Evolutionary conservation across 2,888 invertebrate genomes (phyloP).

Genomic region (Crocallis elinguaria): DNA sequence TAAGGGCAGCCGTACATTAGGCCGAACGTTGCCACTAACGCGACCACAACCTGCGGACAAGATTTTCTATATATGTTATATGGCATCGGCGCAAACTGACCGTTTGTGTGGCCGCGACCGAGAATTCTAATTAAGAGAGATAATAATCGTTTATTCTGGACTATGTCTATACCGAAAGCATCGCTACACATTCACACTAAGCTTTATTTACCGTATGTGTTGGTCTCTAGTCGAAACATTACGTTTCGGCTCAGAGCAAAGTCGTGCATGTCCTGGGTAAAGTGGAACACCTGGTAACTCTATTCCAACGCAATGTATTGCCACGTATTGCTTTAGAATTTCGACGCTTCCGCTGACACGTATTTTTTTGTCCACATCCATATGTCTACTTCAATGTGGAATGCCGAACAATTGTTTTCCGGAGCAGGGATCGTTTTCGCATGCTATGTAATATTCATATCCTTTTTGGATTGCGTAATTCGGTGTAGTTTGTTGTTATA

Average conservation of each 20-base stretch:
- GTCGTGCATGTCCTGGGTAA: background rate
- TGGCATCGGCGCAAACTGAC: too few species aligned
- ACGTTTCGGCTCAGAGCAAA: background rate
- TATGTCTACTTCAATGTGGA: constrained; percentile 44
- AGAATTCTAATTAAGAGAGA: too few species aligned
- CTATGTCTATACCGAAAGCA: too few species aligned
- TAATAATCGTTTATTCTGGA: too few species aligned
- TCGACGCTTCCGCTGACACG: constrained; percentile 35
- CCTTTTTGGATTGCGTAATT: constrained; percentile 25
- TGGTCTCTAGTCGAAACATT: too few species aligned
- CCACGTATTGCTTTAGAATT: constrained; percentile 52
- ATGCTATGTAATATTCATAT: constrained; percentile 26
- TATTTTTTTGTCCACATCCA: constrained; percentile 46
- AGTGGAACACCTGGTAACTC: background rate
- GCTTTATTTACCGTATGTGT: too few species aligned
- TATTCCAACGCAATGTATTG: constrained; percentile 18
- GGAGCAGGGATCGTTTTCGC: constrained; percentile 34
- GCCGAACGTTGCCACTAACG: too few species aligned
- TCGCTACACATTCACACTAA: too few species aligned
- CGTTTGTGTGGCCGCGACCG: too few species aligned
- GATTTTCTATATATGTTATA: too few species aligned
- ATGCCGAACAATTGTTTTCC: constrained; percentile 40
- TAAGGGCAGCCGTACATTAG: too few species aligned
- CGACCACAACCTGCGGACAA: too few species aligned
- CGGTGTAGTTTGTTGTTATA: constrained; percentile 26